phyloP scores from a whole-genome alignment of 2,797 vertebrate species.

The Megalops cyprinoides region DNA sequence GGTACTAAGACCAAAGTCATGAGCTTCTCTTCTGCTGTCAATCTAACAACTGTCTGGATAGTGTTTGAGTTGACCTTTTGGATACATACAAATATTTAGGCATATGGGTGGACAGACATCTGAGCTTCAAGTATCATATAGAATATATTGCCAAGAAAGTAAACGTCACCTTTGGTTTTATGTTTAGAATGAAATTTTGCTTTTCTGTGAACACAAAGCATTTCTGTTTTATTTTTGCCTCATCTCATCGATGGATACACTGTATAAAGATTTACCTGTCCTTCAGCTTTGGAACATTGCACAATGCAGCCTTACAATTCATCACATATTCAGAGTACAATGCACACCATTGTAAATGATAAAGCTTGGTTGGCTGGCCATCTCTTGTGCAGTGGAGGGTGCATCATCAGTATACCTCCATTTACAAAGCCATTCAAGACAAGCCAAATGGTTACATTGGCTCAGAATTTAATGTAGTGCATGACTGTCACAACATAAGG shows the following conservation, averaged over 20 bases:
- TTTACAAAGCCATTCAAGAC: too few relatives aligned
- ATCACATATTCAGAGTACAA: constrained; percentile 2
- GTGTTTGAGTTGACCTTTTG: not conserved
- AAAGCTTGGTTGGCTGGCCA: not conserved
- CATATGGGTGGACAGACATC: not conserved
- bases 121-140: too few relatives aligned
- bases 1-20: not conserved
- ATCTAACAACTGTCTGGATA: not conserved
- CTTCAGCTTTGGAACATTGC: not conserved
- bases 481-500: not conserved
- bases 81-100: not conserved
- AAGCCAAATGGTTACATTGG: too few relatives aligned
- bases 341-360: not conserved
- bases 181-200: too few relatives aligned
- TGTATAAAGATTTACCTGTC: not conserved
- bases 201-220: too few relatives aligned
- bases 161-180: too few relatives aligned
- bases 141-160: too few relatives aligned
- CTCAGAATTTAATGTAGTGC: not conserved
- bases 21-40: not conserved
- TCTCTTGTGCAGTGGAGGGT: not conserved
- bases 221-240: too few relatives aligned
- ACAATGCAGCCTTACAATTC: not conserved
- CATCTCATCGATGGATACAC: too few relatives aligned
- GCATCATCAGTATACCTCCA: too few relatives aligned